These are phyloP conservation scores for Microdon myrmicae DNA, from an alignment of 2,888 invertebrate species.

Conservation along the genomic window DNA sequence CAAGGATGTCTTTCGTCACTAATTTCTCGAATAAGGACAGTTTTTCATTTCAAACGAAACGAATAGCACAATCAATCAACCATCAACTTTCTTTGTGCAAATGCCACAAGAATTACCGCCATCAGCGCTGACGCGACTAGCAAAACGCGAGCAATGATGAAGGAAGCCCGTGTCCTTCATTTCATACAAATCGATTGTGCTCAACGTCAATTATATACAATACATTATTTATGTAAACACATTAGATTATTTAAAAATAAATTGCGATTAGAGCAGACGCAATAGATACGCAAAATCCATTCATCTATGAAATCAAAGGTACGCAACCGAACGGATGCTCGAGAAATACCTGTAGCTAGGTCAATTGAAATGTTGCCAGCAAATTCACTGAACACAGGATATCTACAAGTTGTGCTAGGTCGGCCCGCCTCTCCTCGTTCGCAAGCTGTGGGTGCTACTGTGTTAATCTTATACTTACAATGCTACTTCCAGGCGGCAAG, in stretches of 20 bases:
- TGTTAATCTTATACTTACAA: too few species aligned
- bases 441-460: too few species aligned
- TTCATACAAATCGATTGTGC: too few species aligned
- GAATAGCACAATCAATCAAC: conserved; percentile 40
- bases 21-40: conserved; percentile 8
- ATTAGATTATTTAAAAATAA: conserved; percentile 51
- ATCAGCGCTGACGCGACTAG: too few species aligned
- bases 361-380: conserved; percentile 27
- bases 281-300: conserved; percentile 44
- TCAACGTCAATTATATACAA: too few species aligned
- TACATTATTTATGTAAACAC: too few species aligned
- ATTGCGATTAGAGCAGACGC: conserved; percentile 20
- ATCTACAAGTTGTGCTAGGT: too few species aligned
- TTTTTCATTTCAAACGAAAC: conserved; percentile 34
- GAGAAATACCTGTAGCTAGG: conserved; percentile 29
- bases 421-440: too few species aligned
- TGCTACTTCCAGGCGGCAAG: background rate
- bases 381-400: conserved; percentile 39
- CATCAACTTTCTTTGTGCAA: conserved; percentile 34
- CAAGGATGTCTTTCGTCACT: too few species aligned
- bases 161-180: too few species aligned
- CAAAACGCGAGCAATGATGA: background rate
- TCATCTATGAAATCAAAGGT: conserved; percentile 50
- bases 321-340: too few species aligned
- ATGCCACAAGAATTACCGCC: conserved; percentile 30